Conservation (phyloP, 1,140 invertebrate genomes). For the Colletes latitarsis region DNA sequence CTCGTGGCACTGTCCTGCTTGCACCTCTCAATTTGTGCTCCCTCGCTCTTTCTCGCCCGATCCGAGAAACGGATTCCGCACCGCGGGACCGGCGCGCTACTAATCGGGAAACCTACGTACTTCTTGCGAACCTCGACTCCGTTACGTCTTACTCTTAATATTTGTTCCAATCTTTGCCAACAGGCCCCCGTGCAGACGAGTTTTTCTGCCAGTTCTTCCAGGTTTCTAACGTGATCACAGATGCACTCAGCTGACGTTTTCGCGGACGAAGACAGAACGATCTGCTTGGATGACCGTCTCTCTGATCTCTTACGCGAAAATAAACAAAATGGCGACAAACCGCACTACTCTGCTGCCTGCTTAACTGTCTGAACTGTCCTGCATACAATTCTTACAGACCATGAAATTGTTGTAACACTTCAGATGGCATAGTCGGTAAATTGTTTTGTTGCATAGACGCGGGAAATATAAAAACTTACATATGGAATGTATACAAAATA, state of each 20-base stretch:
- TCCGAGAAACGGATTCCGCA: conserved; percentile 47
- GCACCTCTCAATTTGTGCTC: conserved; percentile 9
- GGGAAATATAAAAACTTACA: conserved; percentile 14
- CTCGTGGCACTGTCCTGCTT: conserved; percentile 13
- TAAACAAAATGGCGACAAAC: conserved; percentile 77
- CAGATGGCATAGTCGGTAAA: conserved; percentile 32
- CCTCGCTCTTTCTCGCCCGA: conserved; percentile 26
- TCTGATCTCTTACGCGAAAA: conserved; percentile 69
- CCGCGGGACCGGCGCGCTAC: conserved; percentile 48
- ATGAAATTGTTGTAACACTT: background rate
- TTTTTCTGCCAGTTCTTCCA: conserved; percentile 8
- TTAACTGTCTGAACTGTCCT: conserved; percentile 31
- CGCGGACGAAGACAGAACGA: conserved; percentile 26
- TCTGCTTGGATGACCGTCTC: conserved; percentile 45
- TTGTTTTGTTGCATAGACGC: background rate
- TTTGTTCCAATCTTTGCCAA: conserved; percentile 5
- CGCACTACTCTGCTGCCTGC: conserved; percentile 55
- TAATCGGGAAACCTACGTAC: conserved; percentile 40
- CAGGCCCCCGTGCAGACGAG: background rate
- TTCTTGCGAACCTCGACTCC: conserved; percentile 20
- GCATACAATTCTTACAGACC: conserved; percentile 17
- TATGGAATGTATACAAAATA: background rate
- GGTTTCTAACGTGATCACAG: conserved; percentile 24
- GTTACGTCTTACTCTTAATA: conserved; percentile 18
- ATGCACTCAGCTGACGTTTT: conserved; percentile 37